Percentiles rank a stretch among this genome's conserved stretches.
These are phyloP conservation scores for Leptopterna dolabrata DNA, from an alignment of 2,888 invertebrate genomes.

Conservation along the genomic window DNA sequence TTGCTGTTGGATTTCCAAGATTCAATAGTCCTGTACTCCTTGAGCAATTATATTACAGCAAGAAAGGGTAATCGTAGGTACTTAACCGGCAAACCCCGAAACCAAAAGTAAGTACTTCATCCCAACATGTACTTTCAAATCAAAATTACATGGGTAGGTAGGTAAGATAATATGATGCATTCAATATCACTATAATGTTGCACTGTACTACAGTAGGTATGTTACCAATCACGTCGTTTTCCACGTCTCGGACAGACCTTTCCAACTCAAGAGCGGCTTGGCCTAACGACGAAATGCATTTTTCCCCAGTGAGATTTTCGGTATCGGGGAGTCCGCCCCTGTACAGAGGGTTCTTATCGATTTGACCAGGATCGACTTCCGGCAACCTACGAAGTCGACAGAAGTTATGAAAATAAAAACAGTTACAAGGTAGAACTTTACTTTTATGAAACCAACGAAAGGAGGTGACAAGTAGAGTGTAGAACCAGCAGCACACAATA, in stretches of 20 bases:
- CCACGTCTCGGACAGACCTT: constrained; percentile 77
- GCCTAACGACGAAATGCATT: constrained; percentile 85
- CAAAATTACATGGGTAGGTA: no score
- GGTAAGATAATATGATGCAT: no score
- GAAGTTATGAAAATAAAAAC: neutral
- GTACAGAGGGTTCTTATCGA: constrained; percentile 78
- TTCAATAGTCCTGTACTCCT: no score
- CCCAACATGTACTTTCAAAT: no score
- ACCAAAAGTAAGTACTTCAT: no score
- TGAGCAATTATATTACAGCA: no score
- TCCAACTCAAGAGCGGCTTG: constrained; percentile 86
- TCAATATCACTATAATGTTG: no score
- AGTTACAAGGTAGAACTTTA: neutral
- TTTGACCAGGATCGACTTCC: constrained; percentile 75
- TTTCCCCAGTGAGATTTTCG: constrained; percentile 82
- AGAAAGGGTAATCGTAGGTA: no score
- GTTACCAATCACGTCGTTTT: constrained; percentile 71
- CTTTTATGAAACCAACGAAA: neutral
- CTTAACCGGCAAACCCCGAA: no score
- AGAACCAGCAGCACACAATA: no score
- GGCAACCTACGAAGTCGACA: constrained; percentile 68
- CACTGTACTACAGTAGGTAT: constrained; percentile 57
- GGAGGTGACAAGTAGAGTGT: no score
- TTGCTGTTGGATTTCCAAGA: no score
- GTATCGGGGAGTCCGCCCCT: constrained; percentile 84